A percentile compares a stretch with the other conserved stretches of the same genome.
These are phyloP conservation scores for Penaeus monodon DNA, from an alignment of 2,888 invertebrate genomes.

Conservation along the genomic window DNA sequence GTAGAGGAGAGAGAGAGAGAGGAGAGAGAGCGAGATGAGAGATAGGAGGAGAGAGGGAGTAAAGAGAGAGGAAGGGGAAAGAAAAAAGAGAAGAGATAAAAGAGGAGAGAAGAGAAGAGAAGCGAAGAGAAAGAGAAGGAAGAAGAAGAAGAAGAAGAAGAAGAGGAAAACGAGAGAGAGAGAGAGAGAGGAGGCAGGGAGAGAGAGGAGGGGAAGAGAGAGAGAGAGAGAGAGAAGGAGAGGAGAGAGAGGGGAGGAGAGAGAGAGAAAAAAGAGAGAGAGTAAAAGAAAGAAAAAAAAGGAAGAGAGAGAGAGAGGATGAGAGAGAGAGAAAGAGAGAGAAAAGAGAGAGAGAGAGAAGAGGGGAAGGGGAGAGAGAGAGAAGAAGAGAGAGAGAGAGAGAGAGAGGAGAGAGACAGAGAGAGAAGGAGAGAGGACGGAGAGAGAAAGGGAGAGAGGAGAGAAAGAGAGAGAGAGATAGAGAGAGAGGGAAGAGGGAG, in stretches of 20 bases:
- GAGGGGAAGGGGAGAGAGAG: no score
- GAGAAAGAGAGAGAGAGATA: background rate
- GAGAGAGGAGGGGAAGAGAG: no score
- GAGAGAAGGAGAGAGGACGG: background rate
- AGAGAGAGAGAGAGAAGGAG: background rate
- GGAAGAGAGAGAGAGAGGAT: background rate
- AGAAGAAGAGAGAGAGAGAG: no score
- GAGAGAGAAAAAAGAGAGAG: background rate
- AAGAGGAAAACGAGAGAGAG: background rate
- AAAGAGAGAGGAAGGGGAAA: no score
- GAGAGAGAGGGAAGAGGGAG: background rate
- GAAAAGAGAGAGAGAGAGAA: background rate
- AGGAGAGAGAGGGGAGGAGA: no score
- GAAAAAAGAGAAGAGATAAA: no score
- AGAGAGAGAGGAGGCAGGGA: no score
- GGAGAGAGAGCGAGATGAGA: no score
- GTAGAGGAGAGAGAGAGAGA: no score
- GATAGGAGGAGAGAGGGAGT: fast-evolving
- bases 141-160: slow-evolving; percentile 18
- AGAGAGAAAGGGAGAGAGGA: background rate
- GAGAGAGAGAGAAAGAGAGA: background rate
- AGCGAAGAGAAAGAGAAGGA: background rate
- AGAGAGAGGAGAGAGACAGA: background rate
- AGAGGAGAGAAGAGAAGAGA: no score
- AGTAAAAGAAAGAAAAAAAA: background rate